Evolutionary conservation across 2,797 vertebrate genomes (phyloP).

Genomic region (Pangasius larnaudii): DNA sequence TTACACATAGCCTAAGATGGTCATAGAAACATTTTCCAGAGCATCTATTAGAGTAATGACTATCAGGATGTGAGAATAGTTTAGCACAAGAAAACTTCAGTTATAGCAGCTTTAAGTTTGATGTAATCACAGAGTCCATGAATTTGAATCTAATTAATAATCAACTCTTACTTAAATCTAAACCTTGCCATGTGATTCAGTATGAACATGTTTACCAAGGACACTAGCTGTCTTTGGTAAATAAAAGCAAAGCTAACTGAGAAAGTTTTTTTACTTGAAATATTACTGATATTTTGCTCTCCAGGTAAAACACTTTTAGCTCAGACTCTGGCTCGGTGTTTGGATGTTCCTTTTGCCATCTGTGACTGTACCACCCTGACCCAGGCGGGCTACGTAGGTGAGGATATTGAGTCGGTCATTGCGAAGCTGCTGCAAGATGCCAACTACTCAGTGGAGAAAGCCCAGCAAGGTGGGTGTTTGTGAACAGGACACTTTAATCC

Average conservation of each 20-base stretch:
- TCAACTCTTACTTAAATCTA: not conserved
- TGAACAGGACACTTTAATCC: not conserved
- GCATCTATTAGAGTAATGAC: not conserved
- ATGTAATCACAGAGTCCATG: not conserved
- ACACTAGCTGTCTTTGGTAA: not conserved
- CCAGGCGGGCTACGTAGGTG: constrained; percentile 89
- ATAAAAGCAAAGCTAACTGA: not conserved
- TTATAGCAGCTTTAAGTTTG: not conserved
- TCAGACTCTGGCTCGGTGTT: constrained; percentile 86
- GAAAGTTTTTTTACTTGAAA: not conserved
- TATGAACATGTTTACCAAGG: not conserved
- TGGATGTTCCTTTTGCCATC: constrained; percentile 91
- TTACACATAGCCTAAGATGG: not conserved
- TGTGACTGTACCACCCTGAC: constrained; percentile 90
- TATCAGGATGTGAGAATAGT: not conserved
- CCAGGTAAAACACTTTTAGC: constrained; percentile 89
- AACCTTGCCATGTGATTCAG: not conserved
- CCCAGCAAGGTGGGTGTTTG: constrained; percentile 81
- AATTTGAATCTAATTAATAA: not conserved
- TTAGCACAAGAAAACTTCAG: not conserved
- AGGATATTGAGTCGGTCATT: constrained; percentile 89
- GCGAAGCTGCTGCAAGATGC: constrained; percentile 88
- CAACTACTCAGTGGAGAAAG: constrained; percentile 88
- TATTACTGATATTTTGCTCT: not conserved
- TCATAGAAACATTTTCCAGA: not conserved